These are phyloP conservation scores for Drosophila suboccidentalis DNA, from an alignment of 2,888 invertebrate species.

Conservation along the genomic window DNA sequence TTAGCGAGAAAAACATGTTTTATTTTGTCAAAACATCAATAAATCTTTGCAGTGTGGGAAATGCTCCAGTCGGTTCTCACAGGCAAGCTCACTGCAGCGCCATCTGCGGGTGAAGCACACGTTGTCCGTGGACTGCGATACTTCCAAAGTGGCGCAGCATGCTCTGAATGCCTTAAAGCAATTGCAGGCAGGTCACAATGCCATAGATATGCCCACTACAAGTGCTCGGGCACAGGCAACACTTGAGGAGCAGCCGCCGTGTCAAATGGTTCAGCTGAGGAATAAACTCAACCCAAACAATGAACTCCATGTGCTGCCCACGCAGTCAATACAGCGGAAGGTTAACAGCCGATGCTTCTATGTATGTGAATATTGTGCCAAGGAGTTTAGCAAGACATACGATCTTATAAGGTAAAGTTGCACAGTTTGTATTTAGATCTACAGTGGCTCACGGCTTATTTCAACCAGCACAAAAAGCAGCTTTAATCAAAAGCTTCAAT, in stretches of 20 bases:
- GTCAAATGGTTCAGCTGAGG: constrained; percentile 17
- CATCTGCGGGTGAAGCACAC: constrained; percentile 35
- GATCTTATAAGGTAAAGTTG: constrained; percentile 71
- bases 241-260: constrained; percentile 35
- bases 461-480: no score
- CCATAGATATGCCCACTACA: background rate
- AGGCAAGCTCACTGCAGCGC: constrained; percentile 47
- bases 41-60: constrained; percentile 32
- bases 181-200: constrained; percentile 28
- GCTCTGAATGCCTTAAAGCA: constrained; percentile 41
- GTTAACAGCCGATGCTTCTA: constrained; percentile 44
- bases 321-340: constrained; percentile 41
- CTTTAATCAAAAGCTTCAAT: no score
- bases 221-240: background rate
- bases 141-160: constrained; percentile 38
- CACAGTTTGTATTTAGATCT: no score
- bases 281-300: constrained; percentile 32
- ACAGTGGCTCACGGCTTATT: no score
- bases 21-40: no score
- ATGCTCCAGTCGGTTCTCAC: constrained; percentile 43
- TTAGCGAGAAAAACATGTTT: no score
- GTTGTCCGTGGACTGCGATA: background rate
- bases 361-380: constrained; percentile 73
- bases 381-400: constrained; percentile 69
- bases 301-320: background rate